phyloP scores from a whole-genome alignment of 1,140 invertebrate species.

The Mesaphorura yosii region DNA sequence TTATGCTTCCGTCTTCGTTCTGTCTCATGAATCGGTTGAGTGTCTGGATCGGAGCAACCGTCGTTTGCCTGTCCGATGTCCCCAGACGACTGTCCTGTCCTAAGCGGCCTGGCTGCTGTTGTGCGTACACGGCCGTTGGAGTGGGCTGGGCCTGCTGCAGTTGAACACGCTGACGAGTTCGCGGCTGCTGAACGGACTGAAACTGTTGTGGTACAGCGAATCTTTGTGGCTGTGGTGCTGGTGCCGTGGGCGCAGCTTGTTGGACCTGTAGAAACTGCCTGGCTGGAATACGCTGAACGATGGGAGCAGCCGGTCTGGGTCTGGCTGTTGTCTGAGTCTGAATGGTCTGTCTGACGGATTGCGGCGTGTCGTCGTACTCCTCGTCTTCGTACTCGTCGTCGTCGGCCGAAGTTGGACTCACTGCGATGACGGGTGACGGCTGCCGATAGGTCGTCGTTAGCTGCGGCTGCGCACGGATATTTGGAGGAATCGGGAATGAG shows the following conservation, averaged over 20 bases:
- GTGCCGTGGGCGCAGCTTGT: neutral
- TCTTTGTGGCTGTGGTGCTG: neutral
- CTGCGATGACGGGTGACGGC: neutral
- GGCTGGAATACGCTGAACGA: neutral
- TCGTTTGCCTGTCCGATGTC: constrained; percentile 8
- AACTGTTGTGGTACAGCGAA: neutral
- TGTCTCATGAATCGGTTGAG: constrained; percentile 52
- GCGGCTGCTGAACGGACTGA: constrained; percentile 14
- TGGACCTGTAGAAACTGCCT: neutral
- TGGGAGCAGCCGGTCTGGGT: neutral
- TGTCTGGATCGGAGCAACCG: constrained; percentile 29
- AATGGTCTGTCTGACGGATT: neutral
- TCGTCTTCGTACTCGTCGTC: constrained; percentile 22
- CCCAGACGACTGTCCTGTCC: constrained; percentile 10
- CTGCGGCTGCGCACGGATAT: neutral
- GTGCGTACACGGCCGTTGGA: neutral
- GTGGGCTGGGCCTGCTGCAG: neutral
- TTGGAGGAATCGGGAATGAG: neutral
- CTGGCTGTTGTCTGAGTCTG: neutral
- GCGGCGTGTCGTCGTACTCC: constrained; percentile 17
- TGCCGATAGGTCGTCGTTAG: neutral
- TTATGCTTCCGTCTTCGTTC: constrained; percentile 66
- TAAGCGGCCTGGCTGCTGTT: neutral
- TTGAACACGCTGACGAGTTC: constrained; percentile 12
- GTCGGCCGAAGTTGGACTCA: neutral